Conservation (phyloP, 1,140 invertebrate species). For the Caenorhabditis latens region DNA sequence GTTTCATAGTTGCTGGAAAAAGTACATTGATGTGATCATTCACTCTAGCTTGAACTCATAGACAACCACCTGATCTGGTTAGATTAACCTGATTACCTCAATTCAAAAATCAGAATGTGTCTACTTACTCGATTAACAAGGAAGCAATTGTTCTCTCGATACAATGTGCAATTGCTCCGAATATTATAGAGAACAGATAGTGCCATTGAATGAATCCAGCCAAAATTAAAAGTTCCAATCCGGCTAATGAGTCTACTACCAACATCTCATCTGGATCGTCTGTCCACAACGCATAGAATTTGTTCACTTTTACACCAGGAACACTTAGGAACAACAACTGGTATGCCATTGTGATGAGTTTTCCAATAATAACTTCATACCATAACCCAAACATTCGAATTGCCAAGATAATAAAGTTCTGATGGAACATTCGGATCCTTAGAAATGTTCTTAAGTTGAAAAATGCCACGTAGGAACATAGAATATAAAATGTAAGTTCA, state of each 20-base stretch:
- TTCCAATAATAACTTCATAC: constrained; percentile 37
- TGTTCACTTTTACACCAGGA: not conserved
- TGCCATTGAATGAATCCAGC: constrained; percentile 7
- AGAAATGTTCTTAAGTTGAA: not conserved
- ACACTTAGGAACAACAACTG: not conserved
- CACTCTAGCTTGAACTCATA: too few relatives aligned
- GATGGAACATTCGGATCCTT: constrained; percentile 10
- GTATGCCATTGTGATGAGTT: constrained; percentile 7
- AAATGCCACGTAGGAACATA: not conserved
- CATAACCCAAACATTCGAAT: constrained; percentile 10
- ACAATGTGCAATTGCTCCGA: not conserved
- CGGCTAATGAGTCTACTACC: not conserved
- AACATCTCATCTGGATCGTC: not conserved
- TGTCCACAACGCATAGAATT: not conserved
- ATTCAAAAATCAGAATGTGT: not conserved
- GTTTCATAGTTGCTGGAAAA: constrained; percentile 2
- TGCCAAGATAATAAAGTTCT: constrained; percentile 10
- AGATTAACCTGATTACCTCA: not conserved
- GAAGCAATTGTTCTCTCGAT: constrained; percentile 10
- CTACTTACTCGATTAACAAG: not conserved
- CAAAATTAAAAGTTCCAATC: not conserved
- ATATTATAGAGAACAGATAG: not conserved
- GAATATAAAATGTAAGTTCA: not conserved
- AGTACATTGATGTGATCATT: too few relatives aligned
- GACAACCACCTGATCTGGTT: not conserved